These are phyloP conservation scores for Berghia stephanieae DNA, from an alignment of 1,140 invertebrate genomes.

Conservation along the genomic window DNA sequence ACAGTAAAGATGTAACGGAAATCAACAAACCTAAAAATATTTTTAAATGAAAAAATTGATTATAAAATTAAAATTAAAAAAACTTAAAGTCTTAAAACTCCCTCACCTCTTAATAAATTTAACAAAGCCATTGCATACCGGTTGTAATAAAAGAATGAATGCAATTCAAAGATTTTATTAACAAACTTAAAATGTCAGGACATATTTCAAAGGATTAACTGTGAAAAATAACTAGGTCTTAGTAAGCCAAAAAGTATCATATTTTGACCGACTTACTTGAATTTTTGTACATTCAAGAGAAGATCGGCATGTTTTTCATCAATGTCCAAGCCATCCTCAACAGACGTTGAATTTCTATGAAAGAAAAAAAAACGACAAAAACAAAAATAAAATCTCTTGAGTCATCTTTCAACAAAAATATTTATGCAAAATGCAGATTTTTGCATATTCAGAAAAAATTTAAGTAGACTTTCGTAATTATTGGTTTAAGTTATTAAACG, in stretches of 20 bases:
- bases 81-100: too few relatives aligned
- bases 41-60: too few relatives aligned
- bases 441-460: not conserved
- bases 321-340: slow-evolving; percentile 33
- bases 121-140: too few relatives aligned
- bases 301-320: slow-evolving; percentile 40
- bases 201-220: not conserved
- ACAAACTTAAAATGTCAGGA: not conserved
- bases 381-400: not conserved
- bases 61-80: too few relatives aligned
- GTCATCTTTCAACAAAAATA: not conserved
- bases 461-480: too few relatives aligned
- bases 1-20: too few relatives aligned
- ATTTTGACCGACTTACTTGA: slow-evolving; percentile 48
- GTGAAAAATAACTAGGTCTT: too few relatives aligned
- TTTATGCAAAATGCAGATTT: not conserved
- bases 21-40: too few relatives aligned
- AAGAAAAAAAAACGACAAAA: not conserved
- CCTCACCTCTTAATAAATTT: too few relatives aligned
- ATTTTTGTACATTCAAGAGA: slow-evolving; percentile 41
- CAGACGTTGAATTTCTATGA: not conserved
- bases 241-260: too few relatives aligned
- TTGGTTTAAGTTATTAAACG: too few relatives aligned
- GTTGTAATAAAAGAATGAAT: too few relatives aligned
- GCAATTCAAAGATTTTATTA: not conserved